Evolutionary conservation across 2,113 vertebrate genomes (phyloP).

Genomic region (Lipophrys pholis): DNA sequence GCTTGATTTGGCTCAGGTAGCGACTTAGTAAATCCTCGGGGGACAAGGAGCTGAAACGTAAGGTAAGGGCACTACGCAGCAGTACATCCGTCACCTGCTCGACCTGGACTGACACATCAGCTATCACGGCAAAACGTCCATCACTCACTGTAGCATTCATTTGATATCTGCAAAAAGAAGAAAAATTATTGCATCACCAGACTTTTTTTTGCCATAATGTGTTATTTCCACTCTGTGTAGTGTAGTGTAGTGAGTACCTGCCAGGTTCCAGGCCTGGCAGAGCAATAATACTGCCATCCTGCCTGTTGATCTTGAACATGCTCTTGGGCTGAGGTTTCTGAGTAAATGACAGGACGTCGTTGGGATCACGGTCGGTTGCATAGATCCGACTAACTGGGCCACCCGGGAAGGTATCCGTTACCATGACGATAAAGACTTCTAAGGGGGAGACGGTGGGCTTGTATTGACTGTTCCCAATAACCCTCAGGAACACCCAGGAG

Average conservation of each 20-base stretch:
- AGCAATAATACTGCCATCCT: slow-evolving; percentile 93
- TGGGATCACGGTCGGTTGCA: slow-evolving; percentile 92
- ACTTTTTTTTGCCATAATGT: neutral
- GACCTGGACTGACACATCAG: slow-evolving; percentile 91
- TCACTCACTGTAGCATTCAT: slow-evolving; percentile 95
- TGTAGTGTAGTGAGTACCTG: slow-evolving; percentile 74
- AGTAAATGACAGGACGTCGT: slow-evolving; percentile 90
- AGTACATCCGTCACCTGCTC: slow-evolving; percentile 90
- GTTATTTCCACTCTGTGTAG: neutral
- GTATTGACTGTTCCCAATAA: slow-evolving; percentile 94
- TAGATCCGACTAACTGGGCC: slow-evolving; percentile 94
- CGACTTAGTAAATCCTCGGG: slow-evolving; percentile 93
- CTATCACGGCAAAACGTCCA: slow-evolving; percentile 91
- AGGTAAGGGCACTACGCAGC: slow-evolving; percentile 88
- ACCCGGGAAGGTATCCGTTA: slow-evolving; percentile 93
- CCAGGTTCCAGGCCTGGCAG: slow-evolving; percentile 92
- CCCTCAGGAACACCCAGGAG: slow-evolving; percentile 88
- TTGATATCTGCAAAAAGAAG: slow-evolving; percentile 84
- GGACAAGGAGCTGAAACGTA: slow-evolving; percentile 90
- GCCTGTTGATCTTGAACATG: slow-evolving; percentile 91
- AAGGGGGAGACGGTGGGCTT: slow-evolving; percentile 91
- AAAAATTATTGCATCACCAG: neutral
- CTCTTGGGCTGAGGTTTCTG: slow-evolving; percentile 88
- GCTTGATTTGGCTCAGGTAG: slow-evolving; percentile 89
- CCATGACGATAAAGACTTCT: slow-evolving; percentile 93